Evolutionary conservation across 2,888 invertebrate genomes (phyloP), one percentile per base, ranked within the genome.

Genomic region (Agriopis aurantiaria): DNA sequence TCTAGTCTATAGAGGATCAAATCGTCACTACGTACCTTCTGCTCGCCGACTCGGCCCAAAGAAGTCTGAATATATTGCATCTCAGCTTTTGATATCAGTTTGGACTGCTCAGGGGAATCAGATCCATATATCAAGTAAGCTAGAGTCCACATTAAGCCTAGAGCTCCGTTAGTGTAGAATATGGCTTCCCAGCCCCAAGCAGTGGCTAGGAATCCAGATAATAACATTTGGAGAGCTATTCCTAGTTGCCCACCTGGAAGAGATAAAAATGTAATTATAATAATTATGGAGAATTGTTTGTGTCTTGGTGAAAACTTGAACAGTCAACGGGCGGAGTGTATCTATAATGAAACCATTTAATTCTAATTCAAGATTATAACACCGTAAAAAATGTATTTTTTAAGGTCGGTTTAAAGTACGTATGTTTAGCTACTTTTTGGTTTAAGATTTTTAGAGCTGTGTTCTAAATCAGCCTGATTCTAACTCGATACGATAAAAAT

Each of bases 101-200:
- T 95, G 0, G 91, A 88, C 7, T 95, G 93, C 5, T 95, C 93
- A 1, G 97, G 97, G 10, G 95, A 95, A 68, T 96, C 96, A 1
- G 96, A 95, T 0, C 97, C 97, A 43, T 96, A 90, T 64, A 96
- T 80, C 5, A 95, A 87, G 92, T 96, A 97, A 0, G 88, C 70
- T 0, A 95, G 71, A 0, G 95, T 88, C 97, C 97, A 97, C 0
- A 95, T 17, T 0, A 96, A 82, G 0, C 96, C 96, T 0, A 96
- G 83, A 8, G 91, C 91, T 0, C 97, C 97, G 78, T 97, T 96
- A 0, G 96, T 86, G 82, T 97, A 98, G 88, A 97, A 97, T 68
- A 96, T 96, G 8, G 96, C 95, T 0, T 97, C 96, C 98, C 98
- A 98, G 0, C 97, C 97, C 80, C 95, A 92, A 0, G 89, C 78